phyloP scores from a whole-genome alignment of 2,113 vertebrate genomes.

The Peucedramus taeniatus region DNA sequence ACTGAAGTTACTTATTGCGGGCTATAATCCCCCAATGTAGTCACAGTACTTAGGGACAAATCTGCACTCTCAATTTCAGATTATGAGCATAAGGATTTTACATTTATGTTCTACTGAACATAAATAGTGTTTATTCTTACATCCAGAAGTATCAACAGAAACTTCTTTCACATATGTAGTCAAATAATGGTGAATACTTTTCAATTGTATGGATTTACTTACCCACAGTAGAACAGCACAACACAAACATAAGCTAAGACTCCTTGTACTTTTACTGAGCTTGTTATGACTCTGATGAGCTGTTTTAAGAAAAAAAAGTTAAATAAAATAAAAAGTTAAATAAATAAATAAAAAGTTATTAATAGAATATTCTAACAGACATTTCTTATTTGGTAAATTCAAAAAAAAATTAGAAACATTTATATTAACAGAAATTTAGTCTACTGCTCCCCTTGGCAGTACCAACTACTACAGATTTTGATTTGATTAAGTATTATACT shows the following conservation, averaged over 20 bases:
- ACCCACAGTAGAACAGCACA: constrained; percentile 95
- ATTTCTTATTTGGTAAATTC: background rate
- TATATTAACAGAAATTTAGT: background rate
- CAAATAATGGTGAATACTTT: background rate
- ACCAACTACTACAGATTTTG: background rate
- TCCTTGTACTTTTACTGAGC: constrained; percentile 93
- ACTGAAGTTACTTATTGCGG: background rate
- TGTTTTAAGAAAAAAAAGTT: too few relatives aligned
- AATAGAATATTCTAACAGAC: background rate
- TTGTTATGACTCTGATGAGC: constrained; percentile 94
- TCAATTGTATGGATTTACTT: constrained; percentile 54
- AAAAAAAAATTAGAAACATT: background rate
- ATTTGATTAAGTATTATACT: background rate
- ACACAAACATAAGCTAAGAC: constrained; percentile 87
- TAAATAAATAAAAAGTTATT: too few relatives aligned
- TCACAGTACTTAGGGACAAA: background rate
- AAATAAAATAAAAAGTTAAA: too few relatives aligned
- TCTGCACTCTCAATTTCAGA: background rate
- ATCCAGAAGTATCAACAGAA: background rate
- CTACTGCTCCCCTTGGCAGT: background rate
- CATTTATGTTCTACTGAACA: background rate
- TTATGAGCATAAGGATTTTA: background rate
- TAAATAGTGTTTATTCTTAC: background rate
- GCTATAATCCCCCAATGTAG: background rate
- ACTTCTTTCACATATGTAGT: background rate